Percentiles rank a stretch among this genome's conserved stretches.
These are phyloP conservation scores for Lampris megalopsis DNA, from an alignment of 2,113 vertebrate genomes.

Conservation along the genomic window DNA sequence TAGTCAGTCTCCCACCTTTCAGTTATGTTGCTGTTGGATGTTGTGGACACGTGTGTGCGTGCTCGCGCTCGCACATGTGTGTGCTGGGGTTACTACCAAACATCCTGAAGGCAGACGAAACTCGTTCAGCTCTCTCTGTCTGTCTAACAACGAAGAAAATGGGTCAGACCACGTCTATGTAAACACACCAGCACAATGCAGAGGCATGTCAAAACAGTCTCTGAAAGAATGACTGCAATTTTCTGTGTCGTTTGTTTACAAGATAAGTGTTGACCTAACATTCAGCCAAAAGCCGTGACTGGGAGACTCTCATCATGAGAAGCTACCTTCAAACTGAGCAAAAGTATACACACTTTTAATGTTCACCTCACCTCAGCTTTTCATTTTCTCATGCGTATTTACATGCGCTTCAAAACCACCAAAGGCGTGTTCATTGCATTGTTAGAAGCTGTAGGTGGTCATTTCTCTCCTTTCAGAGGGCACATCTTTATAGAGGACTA, in stretches of 20 bases:
- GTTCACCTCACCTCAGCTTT: background rate
- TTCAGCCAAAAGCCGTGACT: background rate
- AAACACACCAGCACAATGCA: constrained; percentile 25
- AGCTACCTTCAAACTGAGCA: background rate
- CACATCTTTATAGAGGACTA: too few relatives aligned
- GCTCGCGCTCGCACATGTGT: constrained; percentile 3
- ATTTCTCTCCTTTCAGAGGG: too few relatives aligned
- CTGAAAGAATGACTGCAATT: constrained; percentile 29
- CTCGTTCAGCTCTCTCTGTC: constrained; percentile 15
- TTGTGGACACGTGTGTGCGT: background rate
- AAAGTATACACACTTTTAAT: background rate
- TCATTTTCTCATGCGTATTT: background rate
- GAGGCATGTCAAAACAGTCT: constrained; percentile 29
- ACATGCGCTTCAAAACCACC: background rate
- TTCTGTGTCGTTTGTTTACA: constrained; percentile 26
- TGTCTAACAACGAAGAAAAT: constrained; percentile 36
- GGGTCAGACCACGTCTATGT: constrained; percentile 41
- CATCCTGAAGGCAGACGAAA: background rate
- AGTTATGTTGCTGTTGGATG: too few relatives aligned
- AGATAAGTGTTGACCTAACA: constrained; percentile 43
- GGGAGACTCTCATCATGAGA: background rate
- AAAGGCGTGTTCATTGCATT: background rate
- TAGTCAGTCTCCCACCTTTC: too few relatives aligned
- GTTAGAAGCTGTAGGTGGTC: too few relatives aligned
- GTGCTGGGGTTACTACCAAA: background rate